Percentiles rank a stretch among this genome's conserved stretches.
These are phyloP conservation scores for Trididemnum clinides DNA, from an alignment of 23 tunicate genomes.

Conservation along the genomic window DNA sequence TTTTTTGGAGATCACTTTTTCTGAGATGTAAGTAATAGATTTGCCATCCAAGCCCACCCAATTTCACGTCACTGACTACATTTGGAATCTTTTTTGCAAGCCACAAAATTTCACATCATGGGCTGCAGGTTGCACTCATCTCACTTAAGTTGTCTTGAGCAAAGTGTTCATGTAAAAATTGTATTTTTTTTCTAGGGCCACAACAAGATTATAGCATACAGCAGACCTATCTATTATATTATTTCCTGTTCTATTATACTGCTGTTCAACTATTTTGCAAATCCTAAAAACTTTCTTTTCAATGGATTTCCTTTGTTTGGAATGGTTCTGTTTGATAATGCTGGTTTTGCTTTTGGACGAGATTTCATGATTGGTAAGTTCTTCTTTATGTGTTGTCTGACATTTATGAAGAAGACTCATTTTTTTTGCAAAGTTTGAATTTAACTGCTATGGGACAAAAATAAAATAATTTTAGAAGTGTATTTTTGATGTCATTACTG, in stretches of 20 bases:
- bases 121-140: background rate
- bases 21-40: too few relatives aligned
- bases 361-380: constrained; percentile 70
- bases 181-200: constrained; percentile 76
- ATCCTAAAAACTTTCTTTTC: constrained; percentile 23
- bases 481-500: too few relatives aligned
- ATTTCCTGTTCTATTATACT: constrained; percentile 51
- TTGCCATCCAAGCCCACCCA: too few relatives aligned
- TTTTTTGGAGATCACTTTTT: too few relatives aligned
- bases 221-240: constrained; percentile 81
- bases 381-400: background rate
- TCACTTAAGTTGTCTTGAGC: background rate
- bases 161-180: background rate
- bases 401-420: too few relatives aligned
- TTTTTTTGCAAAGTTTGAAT: too few relatives aligned
- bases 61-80: background rate
- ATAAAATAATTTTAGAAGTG: too few relatives aligned
- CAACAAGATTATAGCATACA: constrained; percentile 85
- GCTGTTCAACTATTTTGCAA: constrained; percentile 58
- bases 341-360: constrained; percentile 44
- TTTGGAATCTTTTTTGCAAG: background rate
- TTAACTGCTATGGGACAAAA: too few relatives aligned
- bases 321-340: constrained; percentile 18
- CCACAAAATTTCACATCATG: too few relatives aligned
- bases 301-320: constrained; percentile 36